These are phyloP conservation scores for Shinisaurus crocodilurus DNA, from an alignment of 2,113 vertebrate species.

Conservation along the genomic window DNA sequence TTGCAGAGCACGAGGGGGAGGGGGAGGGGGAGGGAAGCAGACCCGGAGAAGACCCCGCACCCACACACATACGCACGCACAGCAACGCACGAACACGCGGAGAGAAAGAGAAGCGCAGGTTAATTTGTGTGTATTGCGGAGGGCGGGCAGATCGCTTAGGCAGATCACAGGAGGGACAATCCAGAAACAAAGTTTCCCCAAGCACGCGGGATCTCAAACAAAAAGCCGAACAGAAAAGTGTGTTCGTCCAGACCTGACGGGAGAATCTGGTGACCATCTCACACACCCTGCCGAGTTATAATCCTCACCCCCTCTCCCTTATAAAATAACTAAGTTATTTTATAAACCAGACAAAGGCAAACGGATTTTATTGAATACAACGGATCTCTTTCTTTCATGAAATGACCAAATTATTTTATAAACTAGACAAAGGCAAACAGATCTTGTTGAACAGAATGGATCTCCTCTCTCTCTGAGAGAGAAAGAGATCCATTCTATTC, in stretches of 20 bases:
- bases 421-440: no score
- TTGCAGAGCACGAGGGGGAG: constrained; percentile 19
- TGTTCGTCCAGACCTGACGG: not conserved
- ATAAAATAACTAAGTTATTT: no score
- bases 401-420: no score
- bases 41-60: no score
- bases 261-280: not conserved
- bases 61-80: not conserved
- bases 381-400: no score
- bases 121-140: not conserved
- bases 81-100: no score
- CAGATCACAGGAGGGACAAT: not conserved
- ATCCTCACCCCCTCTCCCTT: not conserved
- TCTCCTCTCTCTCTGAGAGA: not conserved
- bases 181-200: not conserved
- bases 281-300: not conserved
- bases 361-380: no score
- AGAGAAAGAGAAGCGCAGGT: not conserved
- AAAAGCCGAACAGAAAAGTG: not conserved
- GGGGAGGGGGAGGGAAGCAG: constrained; percentile 20
- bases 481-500: not conserved
- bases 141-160: not conserved
- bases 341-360: no score
- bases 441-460: no score
- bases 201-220: not conserved